phyloP scores from a whole-genome alignment of 2,888 invertebrate species.

The Parthenolecanium corni region DNA sequence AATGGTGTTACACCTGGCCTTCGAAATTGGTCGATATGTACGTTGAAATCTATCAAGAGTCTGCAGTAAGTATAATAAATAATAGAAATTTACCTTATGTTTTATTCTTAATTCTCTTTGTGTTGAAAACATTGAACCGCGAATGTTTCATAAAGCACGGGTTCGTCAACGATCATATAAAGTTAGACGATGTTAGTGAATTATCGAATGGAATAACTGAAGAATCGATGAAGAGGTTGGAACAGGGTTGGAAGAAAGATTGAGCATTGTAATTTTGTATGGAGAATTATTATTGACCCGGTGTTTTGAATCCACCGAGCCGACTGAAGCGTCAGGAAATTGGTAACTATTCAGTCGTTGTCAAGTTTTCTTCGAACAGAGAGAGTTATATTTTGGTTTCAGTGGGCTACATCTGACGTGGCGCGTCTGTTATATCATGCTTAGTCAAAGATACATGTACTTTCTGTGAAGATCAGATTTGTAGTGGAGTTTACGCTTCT shows the following conservation, averaged over 20 bases:
- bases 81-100: conserved; percentile 12
- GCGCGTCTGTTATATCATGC: too few species aligned
- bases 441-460: too few species aligned
- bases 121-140: neutral
- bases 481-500: too few species aligned
- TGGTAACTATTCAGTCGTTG: conserved; percentile 10
- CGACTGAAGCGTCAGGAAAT: conserved; percentile 18
- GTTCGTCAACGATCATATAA: neutral
- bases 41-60: conserved; percentile 48
- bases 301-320: conserved; percentile 9
- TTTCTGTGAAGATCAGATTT: too few species aligned
- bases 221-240: conserved; percentile 6
- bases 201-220: neutral
- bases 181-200: neutral
- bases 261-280: conserved; percentile 22
- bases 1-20: conserved; percentile 58
- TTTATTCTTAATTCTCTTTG: neutral
- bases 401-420: too few species aligned
- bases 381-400: neutral
- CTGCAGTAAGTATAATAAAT: conserved; percentile 26
- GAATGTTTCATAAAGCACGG: conserved; percentile 4
- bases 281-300: conserved; percentile 29
- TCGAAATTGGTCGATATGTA: conserved; percentile 47
- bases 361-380: too few species aligned
- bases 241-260: conserved; percentile 25